phyloP scores from a whole-genome alignment of 2,888 invertebrate species.

The Ceramica pisi region DNA sequence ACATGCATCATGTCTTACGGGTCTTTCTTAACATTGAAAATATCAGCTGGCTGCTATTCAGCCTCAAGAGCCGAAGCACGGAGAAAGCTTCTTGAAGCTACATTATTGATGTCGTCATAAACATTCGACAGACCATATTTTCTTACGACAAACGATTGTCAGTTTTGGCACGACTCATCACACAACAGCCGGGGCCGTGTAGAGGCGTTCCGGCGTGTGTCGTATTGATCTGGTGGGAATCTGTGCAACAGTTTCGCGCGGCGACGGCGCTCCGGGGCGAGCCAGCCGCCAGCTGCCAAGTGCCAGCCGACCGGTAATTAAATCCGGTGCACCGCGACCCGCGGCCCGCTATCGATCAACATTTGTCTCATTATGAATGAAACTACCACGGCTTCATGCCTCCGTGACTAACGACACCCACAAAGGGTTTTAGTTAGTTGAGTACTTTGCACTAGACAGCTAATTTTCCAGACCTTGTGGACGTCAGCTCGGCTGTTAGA shows the following conservation, averaged over 20 bases:
- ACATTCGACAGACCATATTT: slow-evolving; percentile 1
- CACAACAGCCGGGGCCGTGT: neutral
- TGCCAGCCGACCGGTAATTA: slow-evolving; percentile 35
- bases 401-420: neutral
- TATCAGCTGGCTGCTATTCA: neutral
- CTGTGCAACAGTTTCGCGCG: slow-evolving; percentile 41
- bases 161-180: slow-evolving; percentile 3
- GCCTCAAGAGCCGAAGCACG: neutral
- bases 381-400: neutral
- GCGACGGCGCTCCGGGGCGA: slow-evolving; percentile 7
- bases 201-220: slow-evolving; percentile 7
- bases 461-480: slow-evolving; percentile 23
- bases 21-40: neutral
- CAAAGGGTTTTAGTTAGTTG: neutral
- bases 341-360: slow-evolving; percentile 32
- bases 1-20: slow-evolving; percentile 1
- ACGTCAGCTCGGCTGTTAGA: slow-evolving; percentile 7
- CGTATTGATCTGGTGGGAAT: slow-evolving; percentile 46
- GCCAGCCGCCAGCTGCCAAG: slow-evolving; percentile 10
- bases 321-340: slow-evolving; percentile 42
- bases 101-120: neutral
- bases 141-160: neutral
- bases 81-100: neutral
- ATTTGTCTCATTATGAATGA: slow-evolving; percentile 4
- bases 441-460: slow-evolving; percentile 7